Base-by-base conservation (phyloP, 1,140 invertebrate species). In the Theocolax elegans region DNA sequence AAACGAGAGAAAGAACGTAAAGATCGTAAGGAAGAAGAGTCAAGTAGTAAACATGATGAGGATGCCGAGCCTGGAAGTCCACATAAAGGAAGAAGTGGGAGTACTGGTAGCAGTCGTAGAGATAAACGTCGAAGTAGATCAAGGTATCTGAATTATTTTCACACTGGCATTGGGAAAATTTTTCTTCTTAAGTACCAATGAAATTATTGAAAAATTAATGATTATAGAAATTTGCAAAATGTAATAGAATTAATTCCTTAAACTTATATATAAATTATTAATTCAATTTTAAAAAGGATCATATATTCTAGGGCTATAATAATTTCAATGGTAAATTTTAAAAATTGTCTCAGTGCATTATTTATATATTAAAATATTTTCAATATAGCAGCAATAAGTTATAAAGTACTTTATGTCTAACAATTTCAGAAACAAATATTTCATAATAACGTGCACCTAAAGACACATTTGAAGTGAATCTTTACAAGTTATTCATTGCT, bases 71-170 rank as follows among this genome's bases (percentile, higher is more conserved):
- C 79, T 15, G 80, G 81, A 19, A 86, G 83, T 74, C 87, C 87
- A 7, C 81, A 83, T 40, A 84, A 85, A 75, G 72, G 75, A 6
- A 78, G 83, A 15, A 79, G 79, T 49, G 81, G 79, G 58, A 81
- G 81, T 62, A 79, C 78, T 4, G 76, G 74, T n/a, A 79, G 75
- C 73, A 84, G 78, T 72, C 79, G 83, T 70, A 80, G 84, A 62
- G 83, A 85, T 15, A 86, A 83, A 72, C 79, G 86, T 31, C 81
- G 85, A 35, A 87, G 87, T 13, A 83, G 86, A 72, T 89, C 88
- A 3, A 85, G 87, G 86, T 88, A 75, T 42, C 56, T 51, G 13
- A 29, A 48, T 62, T 42, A 27, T 72, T 59, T 27, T 40, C 23
- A 3, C 31, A 49, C 19, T 19, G n/a, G n/a, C n/a, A n/a, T n/a